Percentiles rank a stretch among this genome's conserved stretches.
Evolutionary conservation across 2,888 invertebrate species (phyloP).

Genomic region (Drosophila antonietae): DNA sequence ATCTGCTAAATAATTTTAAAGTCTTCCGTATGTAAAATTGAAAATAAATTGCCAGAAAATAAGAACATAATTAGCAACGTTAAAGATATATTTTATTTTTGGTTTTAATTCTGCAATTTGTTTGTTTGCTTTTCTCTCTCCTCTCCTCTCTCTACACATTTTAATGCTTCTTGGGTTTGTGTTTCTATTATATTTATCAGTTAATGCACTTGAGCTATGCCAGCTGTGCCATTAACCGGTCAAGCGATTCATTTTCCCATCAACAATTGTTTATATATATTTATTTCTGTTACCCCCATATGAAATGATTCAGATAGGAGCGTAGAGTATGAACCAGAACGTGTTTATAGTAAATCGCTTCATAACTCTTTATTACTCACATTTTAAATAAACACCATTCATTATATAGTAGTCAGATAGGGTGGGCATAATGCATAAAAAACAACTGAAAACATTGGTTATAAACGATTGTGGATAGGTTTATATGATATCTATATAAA

Average conservation of each 20-base stretch:
- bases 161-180: neutral
- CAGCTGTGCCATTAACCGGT: conserved; percentile 38
- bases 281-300: neutral
- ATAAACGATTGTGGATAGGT: neutral
- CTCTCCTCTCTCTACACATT: neutral
- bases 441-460: neutral
- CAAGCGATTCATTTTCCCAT: conserved; percentile 34
- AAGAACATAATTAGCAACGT: neutral
- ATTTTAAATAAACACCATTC: neutral
- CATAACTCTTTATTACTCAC: conserved; percentile 3
- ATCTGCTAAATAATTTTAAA: neutral
- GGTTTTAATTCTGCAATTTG: neutral
- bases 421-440: neutral
- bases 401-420: neutral
- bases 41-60: conserved; percentile 6
- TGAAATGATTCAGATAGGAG: conserved; percentile 2
- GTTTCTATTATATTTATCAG: conserved; percentile 4
- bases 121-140: neutral
- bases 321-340: neutral
- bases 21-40: neutral
- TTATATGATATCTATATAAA: neutral
- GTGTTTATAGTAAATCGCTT: neutral
- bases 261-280: neutral
- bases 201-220: conserved; percentile 32
- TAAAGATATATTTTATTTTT: neutral